Evolutionary conservation across 2,888 invertebrate species (phyloP), one percentile per base, ranked within the genome.

Genomic region (Crematogaster levior): DNA sequence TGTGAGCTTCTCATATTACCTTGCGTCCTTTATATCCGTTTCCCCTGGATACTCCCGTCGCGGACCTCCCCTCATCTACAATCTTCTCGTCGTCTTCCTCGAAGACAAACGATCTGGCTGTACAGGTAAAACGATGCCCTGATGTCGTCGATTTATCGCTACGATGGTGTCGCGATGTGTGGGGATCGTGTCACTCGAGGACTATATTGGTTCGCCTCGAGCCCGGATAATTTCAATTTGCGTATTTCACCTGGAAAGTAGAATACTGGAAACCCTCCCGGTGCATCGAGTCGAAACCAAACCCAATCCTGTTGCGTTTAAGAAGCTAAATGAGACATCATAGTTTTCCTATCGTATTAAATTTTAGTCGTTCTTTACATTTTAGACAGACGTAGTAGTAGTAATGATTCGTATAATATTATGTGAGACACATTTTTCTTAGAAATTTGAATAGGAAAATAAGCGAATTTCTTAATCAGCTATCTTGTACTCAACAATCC

Each of bases 1-100:
- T 84, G 86, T 86, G 83, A 88, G 82, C 87, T 83, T 90, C 90
- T 92, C 92, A 84, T 91, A 90, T 92, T 92, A 92, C 92, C 89
- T 85, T 82, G 81, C 65, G 27, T 60, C 75, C 86, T 83, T 88
- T 86, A 86, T 86, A 87, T 84, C 88, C 84, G 81, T 72, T 73
- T 84, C 81, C 53, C 51, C 65, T 27, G 53, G n/a, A 70, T 60
- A 65, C 68, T 81, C 75, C 70, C 82, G 70, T 75, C 79, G 73
- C 75, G 27, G n/a, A 43, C 61, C 30, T 74, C 70, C 80, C 83
- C 63, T 60, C 77, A 58, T 74, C 70, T 66, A 73, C 60, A 46
- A 48, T 60, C 61, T 61, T 81, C 65, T 68, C 70, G 34, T 18
- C 68, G 85, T 89, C 73, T 73, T 90, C 86, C 82, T 82, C 83